Base-by-base conservation (phyloP, 2,888 invertebrate genomes). In the Amblyjoppa fuscipennis region DNA sequence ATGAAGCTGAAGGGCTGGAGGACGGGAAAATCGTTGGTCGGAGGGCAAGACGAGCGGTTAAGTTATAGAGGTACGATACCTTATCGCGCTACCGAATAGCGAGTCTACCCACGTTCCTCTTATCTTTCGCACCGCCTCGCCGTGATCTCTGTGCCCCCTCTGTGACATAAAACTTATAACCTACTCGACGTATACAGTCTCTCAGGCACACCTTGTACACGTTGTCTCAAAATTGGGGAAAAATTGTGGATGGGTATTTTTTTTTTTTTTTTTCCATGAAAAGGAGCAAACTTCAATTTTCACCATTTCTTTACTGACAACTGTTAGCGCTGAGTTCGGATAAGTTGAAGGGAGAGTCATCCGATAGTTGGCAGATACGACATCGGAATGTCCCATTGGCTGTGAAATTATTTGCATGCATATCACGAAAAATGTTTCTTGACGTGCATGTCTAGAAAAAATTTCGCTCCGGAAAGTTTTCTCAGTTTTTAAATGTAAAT, bases 31-130 rank as follows among this genome's bases (percentile, higher is more conserved):
- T 88, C 87, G 88, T 88, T 88, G 89, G 87, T 89, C 88, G 83
- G 76, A 77, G 87, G 87, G 87, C 86, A 86, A 83, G 87, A 81
- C 89, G 88, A 85, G 87, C 86, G 90, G 91, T 92, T 91, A 91
- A 91, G 92, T 91, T 91, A 84, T 81, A 78, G 84, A 91, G 90
- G 89, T 89, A 87, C 87, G 91, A 92, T 93, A 92, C 90, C 91
- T 93, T 93, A 93, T 93, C 92, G 89, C 75, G 77, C 84, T 85
- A 85, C 79, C 81, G 88, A 91, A 89, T 88, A 91, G 87, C 88
- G 83, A 93, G 92, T 93, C 93, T 92, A 91, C 90, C 91, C 92
- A 92, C 92, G 93, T 93, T 90, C 89, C 87, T 88, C 91, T 92
- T 93, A 92, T 93, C 92, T 91, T 89, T 89, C 90, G 88, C 49